Evolutionary conservation across 2,797 vertebrate species (phyloP), one percentile per base, ranked within the genome.

Genomic region (Lithobates pipiens): DNA sequence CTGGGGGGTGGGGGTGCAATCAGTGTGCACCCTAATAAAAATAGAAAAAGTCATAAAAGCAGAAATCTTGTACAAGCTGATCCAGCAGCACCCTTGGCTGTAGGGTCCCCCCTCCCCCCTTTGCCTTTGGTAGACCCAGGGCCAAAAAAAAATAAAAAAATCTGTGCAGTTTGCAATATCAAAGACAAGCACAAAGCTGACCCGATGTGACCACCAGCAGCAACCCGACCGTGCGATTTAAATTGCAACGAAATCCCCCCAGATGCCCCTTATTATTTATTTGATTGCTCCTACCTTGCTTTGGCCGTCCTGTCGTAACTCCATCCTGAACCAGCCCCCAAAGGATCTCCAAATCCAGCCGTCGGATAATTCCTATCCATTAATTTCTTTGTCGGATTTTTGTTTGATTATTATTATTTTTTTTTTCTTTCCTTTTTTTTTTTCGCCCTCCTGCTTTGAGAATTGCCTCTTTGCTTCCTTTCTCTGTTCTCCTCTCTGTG

Each of bases 301-400:
- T 94, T 94, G 86, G 92, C 91, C 89, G 93, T 91, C 89, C 93
- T 92, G 88, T 93, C 93, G 93, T 94, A 94, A 91, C 92, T 94
- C 93, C 93, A 94, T 91, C 92, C 93, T 91, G 92, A 89, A 81
- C 93, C 92, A 91, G 92, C 91, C 89, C 92, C 93, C 89, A 94
- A 90, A 88, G 93, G 92, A 91, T 94, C 93, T 90, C 93, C 92
- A 91, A 93, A 94, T 88, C 93, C 92, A 90, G 92, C 92, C 91
- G 91, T 91, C 82, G 93, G 91, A 90, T 94, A 94, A 91, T 94
- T 93, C 90, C 93, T 93, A 91, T 94, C 93, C 93, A 94, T 94
- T 92, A 92, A 92, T 86, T 77, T 73, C 61, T 83, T 74, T 83
- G 85, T 83, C 78, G 42, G 42, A 67, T 16, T 46, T 2, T 23